Base-by-base conservation (phyloP, 2,113 vertebrate genomes). In the Camarhynchus parvulus region DNA sequence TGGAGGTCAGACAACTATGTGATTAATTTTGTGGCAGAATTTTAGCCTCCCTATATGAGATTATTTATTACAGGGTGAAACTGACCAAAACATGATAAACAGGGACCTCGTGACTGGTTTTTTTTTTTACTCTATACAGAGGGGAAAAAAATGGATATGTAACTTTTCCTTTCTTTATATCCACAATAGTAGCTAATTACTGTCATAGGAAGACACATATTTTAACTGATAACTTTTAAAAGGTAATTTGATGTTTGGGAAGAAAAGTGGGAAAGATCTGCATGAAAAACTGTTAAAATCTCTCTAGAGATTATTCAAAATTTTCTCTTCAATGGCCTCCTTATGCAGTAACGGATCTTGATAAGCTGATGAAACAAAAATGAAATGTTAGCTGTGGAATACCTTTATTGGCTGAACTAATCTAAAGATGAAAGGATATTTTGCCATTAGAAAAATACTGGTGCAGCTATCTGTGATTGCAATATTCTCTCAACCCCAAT, bases 401-500 rank as follows among this genome's bases (percentile, higher is more conserved):
- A 80, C 27, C 30, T 83, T 69, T 83, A 39, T 70, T 87, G 42
- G 16, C 56, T 86, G 81, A 76, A 73, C n/a, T 81, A 46, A 92
- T 64, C 41, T 64, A 59, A 49, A 69, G 62, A 53, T 59, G n/a
- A 80, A 90, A 84, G 35, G 77, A 79, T 73, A 44, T n/a, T 83
- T 63, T 58, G 28, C 44, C 44, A 28, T 90, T 82, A 69, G 68
- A 83, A 78, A 90, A 89, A 84, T 86, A 77, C n/a, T 85, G 37
- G 31, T 59, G 44, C 81, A 76, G 72, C 64, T 88, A 52, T 33
- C 22, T 0, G 0, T 86, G 87, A 87, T 68, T 61, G 46, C 47
- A 90, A 78, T 96, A 73, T 46, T 87, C 31, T 76, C 22, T 83
- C 67, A 84, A 74, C 7, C 22, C 16, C 23, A 59, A 52, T 27